A percentile compares a stretch with the other conserved stretches of the same genome.
phyloP scores from a whole-genome alignment of 2,113 vertebrate species.

The Centropus unirufus region DNA sequence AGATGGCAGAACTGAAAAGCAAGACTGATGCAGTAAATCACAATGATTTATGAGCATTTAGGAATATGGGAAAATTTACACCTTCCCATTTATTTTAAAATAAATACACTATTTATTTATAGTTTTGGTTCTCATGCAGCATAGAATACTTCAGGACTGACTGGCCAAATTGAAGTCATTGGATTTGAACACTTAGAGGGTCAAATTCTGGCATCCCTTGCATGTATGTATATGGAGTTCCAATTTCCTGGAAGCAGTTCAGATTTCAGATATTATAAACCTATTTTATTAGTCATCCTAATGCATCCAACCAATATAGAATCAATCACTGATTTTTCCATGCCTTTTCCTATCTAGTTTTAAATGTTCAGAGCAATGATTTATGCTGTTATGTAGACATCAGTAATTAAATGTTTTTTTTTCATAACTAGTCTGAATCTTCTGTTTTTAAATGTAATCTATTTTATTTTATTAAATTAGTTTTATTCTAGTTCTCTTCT shows the following conservation, averaged over 20 bases:
- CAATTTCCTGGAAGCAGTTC: not conserved
- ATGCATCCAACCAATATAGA: not conserved
- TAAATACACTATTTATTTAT: slow-evolving; percentile 38
- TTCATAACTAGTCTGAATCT: not conserved
- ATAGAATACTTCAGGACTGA: not conserved
- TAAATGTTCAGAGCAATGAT: not conserved
- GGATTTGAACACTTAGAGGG: slow-evolving; percentile 12
- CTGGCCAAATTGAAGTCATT: slow-evolving; percentile 13
- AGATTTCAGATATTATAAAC: not conserved
- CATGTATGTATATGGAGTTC: not conserved
- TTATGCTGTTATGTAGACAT: not conserved
- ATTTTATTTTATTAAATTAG: not conserved
- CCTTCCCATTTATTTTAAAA: slow-evolving; percentile 31
- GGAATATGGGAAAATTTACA: not conserved
- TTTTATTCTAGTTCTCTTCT: not conserved
- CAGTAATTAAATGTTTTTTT: not conserved
- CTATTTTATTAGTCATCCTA: not conserved
- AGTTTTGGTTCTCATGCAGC: not conserved
- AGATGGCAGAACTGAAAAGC: slow-evolving; percentile 35
- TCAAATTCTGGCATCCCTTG: slow-evolving; percentile 3
- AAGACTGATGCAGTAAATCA: slow-evolving; percentile 34
- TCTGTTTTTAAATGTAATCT: not conserved
- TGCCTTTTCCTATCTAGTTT: not conserved
- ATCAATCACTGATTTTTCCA: not conserved
- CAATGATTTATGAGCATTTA: slow-evolving; percentile 38